Conservation (phyloP, 2,113 vertebrate species). For the Hylia prasina region DNA sequence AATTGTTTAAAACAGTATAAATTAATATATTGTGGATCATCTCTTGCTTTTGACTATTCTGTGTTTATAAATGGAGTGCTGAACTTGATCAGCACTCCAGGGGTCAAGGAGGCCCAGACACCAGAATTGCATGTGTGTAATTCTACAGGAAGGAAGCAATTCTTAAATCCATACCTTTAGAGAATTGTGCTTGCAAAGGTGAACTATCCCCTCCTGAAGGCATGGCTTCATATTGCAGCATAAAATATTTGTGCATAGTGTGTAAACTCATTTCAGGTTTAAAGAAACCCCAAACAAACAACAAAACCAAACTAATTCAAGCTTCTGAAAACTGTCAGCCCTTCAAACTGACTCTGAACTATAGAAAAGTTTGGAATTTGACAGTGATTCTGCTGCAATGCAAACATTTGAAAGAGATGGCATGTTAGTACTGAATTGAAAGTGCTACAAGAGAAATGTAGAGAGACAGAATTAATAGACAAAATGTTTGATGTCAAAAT, state of each 20-base stretch:
- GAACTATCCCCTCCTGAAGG: not conserved
- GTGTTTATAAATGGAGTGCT: not conserved
- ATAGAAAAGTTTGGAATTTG: not conserved
- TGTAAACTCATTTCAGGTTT: not conserved
- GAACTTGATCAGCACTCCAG: not conserved
- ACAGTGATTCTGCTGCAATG: not conserved
- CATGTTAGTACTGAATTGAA: not conserved
- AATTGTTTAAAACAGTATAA: not conserved
- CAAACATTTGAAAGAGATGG: not conserved
- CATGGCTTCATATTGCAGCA: not conserved
- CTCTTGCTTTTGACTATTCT: not conserved
- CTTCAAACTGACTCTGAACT: not conserved
- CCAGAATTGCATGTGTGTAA: not conserved
- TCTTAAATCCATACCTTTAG: rapidly evolving
- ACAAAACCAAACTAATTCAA: not conserved
- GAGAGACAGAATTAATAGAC: not conserved
- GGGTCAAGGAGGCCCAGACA: not conserved
- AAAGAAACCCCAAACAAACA: not conserved
- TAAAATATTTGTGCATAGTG: not conserved
- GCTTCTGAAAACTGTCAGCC: not conserved
- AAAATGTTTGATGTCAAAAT: not conserved
- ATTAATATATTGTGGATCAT: not conserved
- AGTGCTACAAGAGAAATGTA: not conserved
- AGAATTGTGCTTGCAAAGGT: not conserved
- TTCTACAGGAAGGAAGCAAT: not conserved